Base-by-base conservation (phyloP, 2,888 invertebrate genomes). In the Gonocerus acuteangulatus region DNA sequence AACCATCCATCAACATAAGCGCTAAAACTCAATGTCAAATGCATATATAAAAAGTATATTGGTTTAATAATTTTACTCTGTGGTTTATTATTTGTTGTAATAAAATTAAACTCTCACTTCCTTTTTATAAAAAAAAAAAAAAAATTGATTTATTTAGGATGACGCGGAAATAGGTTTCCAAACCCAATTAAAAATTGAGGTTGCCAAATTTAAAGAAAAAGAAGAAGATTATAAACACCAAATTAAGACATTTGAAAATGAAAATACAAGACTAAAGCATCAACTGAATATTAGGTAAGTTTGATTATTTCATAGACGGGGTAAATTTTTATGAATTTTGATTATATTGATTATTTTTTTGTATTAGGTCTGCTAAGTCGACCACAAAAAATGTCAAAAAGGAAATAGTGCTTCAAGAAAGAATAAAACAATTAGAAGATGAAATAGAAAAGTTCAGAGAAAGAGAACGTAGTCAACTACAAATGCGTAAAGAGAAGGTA, bases 121-220 rank as follows among this genome's bases (percentile, higher is more conserved):
- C n/a, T n/a, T n/a, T n/a, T n/a, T n/a, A n/a, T n/a, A n/a, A n/a
- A n/a, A n/a, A n/a, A n/a, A n/a, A n/a, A n/a, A n/a, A n/a, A n/a
- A n/a, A n/a, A n/a, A n/a, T n/a, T n/a, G n/a, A n/a, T n/a, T n/a
- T n/a, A n/a, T 39, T 54, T 19, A 54, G 59, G 45, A 39, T 19
- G 59, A 60, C 21, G n/a, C 57, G 15, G 62, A 62, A 42, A 48
- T 42, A 21, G 45, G 59, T 15, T 64, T 60, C 48, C 67, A 67
- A 45, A 67, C 65, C 48, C 65, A 66, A 52, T 47, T 75, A 18
- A 51, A 69, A 22, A 73, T 72, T 64, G 77, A 77, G 67, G 68
- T 72, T 36, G 75, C 76, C 21, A 67, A 72, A 3, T 68, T 75
- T 42, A 74, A 73, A 66, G 72, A 73, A 54, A 78, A 81, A 71